Conservation (phyloP, 2,888 invertebrate genomes). For the Dicyrtomina minuta region DNA sequence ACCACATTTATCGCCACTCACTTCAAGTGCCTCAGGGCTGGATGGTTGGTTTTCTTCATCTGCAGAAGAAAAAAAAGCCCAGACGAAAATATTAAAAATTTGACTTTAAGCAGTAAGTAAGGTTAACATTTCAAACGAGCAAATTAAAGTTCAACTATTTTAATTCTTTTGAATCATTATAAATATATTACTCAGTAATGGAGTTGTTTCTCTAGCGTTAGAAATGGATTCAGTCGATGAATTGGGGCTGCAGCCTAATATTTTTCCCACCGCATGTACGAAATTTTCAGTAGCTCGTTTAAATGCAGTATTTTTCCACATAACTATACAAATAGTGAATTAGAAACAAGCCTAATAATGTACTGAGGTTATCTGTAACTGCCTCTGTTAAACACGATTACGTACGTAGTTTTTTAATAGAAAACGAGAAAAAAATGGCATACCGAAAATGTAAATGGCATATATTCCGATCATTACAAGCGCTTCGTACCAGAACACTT, state of each 20-base stretch:
- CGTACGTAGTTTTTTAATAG: no score
- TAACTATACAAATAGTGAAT: no score
- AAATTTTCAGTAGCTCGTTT: conserved; percentile 36
- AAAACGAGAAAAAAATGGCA: no score
- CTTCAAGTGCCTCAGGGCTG: neutral
- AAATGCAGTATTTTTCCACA: conserved; percentile 47
- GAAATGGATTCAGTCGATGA: neutral
- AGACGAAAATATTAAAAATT: no score
- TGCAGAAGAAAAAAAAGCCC: neutral
- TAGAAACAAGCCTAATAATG: no score
- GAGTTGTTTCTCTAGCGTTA: conserved; percentile 30
- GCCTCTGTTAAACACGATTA: no score
- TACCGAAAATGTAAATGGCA: conserved; percentile 55
- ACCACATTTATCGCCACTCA: conserved; percentile 17
- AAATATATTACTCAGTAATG: conserved; percentile 20
- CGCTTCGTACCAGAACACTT: conserved; percentile 58
- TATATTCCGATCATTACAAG: conserved; percentile 56
- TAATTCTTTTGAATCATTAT: no score
- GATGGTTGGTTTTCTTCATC: neutral
- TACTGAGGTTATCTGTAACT: no score
- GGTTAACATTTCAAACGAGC: no score
- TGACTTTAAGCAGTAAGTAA: no score
- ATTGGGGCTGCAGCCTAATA: neutral
- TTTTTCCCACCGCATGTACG: conserved; percentile 20
- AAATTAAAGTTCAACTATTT: no score